Conservation (phyloP, 1,140 invertebrate genomes). For the Dinothrombium tinctorium region DNA sequence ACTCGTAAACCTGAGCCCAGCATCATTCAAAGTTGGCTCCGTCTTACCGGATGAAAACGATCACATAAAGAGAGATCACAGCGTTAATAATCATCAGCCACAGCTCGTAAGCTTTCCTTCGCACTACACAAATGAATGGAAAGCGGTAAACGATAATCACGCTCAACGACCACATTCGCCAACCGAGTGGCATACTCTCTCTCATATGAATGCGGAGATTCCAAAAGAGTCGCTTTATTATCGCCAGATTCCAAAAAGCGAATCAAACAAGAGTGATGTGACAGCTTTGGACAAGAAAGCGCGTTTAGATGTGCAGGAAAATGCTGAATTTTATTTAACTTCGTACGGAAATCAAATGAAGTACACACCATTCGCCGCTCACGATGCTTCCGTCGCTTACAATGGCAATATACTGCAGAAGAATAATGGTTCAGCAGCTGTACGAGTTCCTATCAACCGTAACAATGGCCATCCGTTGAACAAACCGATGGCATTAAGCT, state of each 20-base stretch:
- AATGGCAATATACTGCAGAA: conserved; percentile 19
- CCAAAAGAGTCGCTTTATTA: no score
- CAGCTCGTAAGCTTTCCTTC: no score
- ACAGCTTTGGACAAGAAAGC: no score
- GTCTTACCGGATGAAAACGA: no score
- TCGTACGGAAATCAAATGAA: background rate
- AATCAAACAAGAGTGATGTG: no score
- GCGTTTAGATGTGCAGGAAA: background rate
- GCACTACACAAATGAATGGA: no score
- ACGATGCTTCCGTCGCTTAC: conserved; percentile 13
- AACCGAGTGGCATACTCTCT: no score
- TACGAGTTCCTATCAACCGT: conserved; percentile 17
- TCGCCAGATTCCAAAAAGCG: no score
- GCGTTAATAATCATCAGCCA: no score
- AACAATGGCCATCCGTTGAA: background rate
- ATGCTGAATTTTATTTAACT: background rate
- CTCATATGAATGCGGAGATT: no score
- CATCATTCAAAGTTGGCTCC: background rate
- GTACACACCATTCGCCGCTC: background rate
- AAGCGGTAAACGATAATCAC: background rate
- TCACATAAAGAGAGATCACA: no score
- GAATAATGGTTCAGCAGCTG: conserved; percentile 19
- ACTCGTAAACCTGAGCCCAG: background rate
- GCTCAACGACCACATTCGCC: no score
- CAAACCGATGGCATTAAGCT: background rate